Conservation (phyloP, 2,797 vertebrate species). For the Onychomys arenicola region DNA sequence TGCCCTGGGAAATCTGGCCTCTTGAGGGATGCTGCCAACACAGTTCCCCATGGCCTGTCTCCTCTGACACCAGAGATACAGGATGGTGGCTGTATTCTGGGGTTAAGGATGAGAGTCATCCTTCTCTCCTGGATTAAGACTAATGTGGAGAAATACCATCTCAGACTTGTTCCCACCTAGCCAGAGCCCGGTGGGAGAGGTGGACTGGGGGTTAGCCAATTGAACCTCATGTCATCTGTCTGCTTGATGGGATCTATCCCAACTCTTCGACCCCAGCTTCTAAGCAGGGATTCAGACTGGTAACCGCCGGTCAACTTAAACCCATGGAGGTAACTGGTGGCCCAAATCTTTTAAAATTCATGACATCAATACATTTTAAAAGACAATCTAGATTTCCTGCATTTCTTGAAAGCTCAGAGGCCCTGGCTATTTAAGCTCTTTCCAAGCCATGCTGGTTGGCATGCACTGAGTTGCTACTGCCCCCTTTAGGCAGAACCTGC, state of each 20-base stretch:
- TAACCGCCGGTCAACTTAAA: not conserved
- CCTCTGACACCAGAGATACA: not conserved
- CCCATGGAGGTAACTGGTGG: not conserved
- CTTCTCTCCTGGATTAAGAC: not conserved
- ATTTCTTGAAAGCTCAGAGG: conserved; percentile 24
- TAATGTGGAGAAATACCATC: not conserved
- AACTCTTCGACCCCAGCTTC: not conserved
- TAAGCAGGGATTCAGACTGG: not conserved
- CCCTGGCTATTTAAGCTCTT: not conserved
- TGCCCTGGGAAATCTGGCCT: not conserved
- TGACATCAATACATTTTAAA: not conserved
- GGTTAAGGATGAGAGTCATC: not conserved
- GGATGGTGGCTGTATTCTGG: not conserved
- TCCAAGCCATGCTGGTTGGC: no score
- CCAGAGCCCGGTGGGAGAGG: not conserved
- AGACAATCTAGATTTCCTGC: not conserved
- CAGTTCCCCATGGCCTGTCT: not conserved
- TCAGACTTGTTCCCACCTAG: not conserved
- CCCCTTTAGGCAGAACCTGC: not conserved
- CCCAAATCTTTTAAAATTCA: not conserved
- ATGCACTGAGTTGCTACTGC: not conserved
- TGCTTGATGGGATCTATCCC: not conserved
- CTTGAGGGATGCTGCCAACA: conserved; percentile 37
- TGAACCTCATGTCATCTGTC: not conserved
- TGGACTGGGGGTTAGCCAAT: not conserved